Base-by-base conservation (phyloP, 2,888 invertebrate species). In the Lycia hirtaria region DNA sequence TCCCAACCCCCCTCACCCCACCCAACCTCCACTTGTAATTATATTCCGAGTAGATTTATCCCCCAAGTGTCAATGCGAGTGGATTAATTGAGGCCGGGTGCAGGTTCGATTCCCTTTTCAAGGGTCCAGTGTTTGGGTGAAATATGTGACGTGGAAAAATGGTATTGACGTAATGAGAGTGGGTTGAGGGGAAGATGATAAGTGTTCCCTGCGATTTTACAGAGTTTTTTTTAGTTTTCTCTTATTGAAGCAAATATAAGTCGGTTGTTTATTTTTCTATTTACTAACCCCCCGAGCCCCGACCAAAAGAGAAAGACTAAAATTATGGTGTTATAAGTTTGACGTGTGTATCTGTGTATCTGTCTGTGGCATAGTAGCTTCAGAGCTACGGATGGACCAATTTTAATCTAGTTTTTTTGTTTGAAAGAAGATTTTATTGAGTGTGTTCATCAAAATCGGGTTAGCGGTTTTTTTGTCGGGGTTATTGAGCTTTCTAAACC, bases 41-140 rank as follows among this genome's bases (percentile, higher is more conserved):
- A 85, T 83, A 83, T 83, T 85, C 79, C 79, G 75, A 79, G 78
- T 81, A 83, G 83, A 87, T 87, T 86, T 85, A 87, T 86, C 74
- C 72, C 78, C 82, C 82, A 83, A 83, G 84, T 86, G 87, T 87
- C 86, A 85, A 81, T 85, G 86, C 80, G 72, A 74, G 68, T 71
- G 80, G 85, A 87, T 87, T 87, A 87, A 88, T 87, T 83, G 84
- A 75, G 78, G 78, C 78, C 76, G 79, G 82, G 85, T 78, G 72
- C 62, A 74, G 78, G 80, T 81, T 76, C 82, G 77, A 76, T 26
- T 38, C 59, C 59, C 59, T 57, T 59, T 62, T 56, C 63, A 60
- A 55, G 55, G 56, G 38, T 54, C 35, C 62, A 47, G 56, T 60
- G 59, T 61, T 64, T 55, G 52, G 54, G 54, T 56, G 62, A 64